phyloP scores from a whole-genome alignment of 2,888 invertebrate genomes.

The Folsomia manolachei region DNA sequence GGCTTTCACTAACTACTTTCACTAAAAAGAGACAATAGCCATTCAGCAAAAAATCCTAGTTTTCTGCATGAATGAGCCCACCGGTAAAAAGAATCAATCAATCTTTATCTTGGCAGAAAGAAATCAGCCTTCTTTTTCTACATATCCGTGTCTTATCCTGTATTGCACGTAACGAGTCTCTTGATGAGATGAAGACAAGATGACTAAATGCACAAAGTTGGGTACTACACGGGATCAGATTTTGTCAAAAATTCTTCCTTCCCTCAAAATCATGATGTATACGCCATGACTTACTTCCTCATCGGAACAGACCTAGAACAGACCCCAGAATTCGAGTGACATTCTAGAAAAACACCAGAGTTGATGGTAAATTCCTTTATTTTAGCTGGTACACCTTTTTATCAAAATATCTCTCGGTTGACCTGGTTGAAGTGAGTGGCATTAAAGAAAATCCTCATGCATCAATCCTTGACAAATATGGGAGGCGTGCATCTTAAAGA shows the following conservation, averaged over 20 bases:
- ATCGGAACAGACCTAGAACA: background rate
- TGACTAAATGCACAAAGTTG: background rate
- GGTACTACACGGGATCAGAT: too few relatives aligned
- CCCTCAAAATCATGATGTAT: background rate
- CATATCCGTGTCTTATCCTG: too few relatives aligned
- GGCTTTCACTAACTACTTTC: too few relatives aligned
- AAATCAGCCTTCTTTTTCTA: background rate
- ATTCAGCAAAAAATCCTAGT: conserved; percentile 1
- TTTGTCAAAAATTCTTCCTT: too few relatives aligned
- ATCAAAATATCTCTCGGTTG: too few relatives aligned
- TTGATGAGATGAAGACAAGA: background rate
- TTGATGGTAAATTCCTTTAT: background rate
- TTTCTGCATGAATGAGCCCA: conserved; percentile 10
- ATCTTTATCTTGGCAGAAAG: conserved; percentile 6
- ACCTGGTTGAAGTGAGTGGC: background rate
- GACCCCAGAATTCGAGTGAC: background rate
- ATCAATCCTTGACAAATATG: background rate
- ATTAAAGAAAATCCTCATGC: background rate
- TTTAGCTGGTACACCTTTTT: background rate
- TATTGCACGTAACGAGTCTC: background rate
- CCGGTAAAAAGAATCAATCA: conserved; percentile 14
- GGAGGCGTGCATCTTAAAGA: too few relatives aligned
- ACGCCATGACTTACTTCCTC: background rate
- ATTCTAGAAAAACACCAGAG: background rate
- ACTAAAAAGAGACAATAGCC: too few relatives aligned